Evolutionary conservation across 1,140 invertebrate species (phyloP), one percentile per base, ranked within the genome.

Genomic region (Brachionus calyciflorus): DNA sequence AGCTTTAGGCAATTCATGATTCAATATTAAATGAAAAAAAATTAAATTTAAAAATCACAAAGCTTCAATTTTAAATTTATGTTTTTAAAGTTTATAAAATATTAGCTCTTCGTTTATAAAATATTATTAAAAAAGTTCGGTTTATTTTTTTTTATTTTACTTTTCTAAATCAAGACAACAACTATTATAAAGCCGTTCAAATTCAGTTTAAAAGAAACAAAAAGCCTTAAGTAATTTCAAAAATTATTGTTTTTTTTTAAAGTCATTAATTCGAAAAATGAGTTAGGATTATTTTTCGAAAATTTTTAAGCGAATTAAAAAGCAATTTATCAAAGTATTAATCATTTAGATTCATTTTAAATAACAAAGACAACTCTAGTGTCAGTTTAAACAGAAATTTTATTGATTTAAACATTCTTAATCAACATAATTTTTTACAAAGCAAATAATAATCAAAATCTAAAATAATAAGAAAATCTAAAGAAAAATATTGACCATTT

Each of bases 371-470:
- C 55, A 60, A 60, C 55, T 33, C 26, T 60, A 17, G 37, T 33
- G 55, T 60, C 55, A 17, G 19, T 60, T 33, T 28, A 33, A 33
- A 5, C n/a, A n/a, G n/a, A n/a, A 5, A 37, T 37, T 9, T 3
- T 60, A 19, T 60, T 60, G 28, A 33, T 7, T 60, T 37, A 30
- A 60, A 33, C 30, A 33, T 33, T 30, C 30, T 60, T 60, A 60
- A 60, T 60, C 55, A 60, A 33, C 55, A 60, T 60, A 60, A 60
- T 60, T 60, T 60, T 60, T 60, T 60, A 37, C 55, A 33, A 60
- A 60, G 37, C 55, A 60, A 60, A 60, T 60, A 60, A n/a, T n/a
- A 57, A 57, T 28, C 26, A 57, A 60, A 33, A 60, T 2, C 55
- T 33, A 37, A 33, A 33, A 28, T 30, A 60, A 60, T 30, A 60